A percentile compares a stretch with the other conserved stretches of the same genome.
These are phyloP conservation scores for Sterna hirundo DNA, from an alignment of 2,113 vertebrate species.

Conservation along the genomic window DNA sequence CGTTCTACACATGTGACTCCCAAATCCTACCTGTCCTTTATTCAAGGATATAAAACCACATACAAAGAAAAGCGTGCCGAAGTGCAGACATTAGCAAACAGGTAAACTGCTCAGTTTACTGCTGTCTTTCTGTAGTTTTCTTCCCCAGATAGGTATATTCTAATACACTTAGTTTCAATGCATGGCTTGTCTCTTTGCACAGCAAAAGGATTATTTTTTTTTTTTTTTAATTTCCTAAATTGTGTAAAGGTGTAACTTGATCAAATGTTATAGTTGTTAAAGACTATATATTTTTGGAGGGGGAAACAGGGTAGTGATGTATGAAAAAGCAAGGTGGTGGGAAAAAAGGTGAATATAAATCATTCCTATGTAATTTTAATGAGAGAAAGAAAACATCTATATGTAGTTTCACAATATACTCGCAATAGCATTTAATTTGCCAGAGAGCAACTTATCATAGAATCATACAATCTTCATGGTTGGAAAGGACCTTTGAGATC, in stretches of 20 bases:
- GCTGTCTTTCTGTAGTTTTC: neutral
- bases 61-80: conserved; percentile 88
- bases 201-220: neutral
- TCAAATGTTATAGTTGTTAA: neutral
- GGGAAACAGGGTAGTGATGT: neutral
- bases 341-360: neutral
- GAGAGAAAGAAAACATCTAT: neutral
- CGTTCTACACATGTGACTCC: conserved; percentile 92
- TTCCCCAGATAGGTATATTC: neutral
- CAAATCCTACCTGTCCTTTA: conserved; percentile 96
- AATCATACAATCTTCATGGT: no score
- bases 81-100: conserved; percentile 86
- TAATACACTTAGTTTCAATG: accelerated
- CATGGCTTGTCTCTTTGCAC: neutral
- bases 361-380: neutral
- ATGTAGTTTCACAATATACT: neutral
- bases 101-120: conserved; percentile 68
- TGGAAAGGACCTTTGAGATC: no score
- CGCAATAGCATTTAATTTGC: neutral
- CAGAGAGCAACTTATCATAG: neutral
- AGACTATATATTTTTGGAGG: neutral
- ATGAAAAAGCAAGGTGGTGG: neutral
- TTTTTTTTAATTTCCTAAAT: neutral
- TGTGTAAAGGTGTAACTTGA: neutral
- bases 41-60: conserved; percentile 90